These are phyloP conservation scores for Salvator merianae DNA, from an alignment of 2,113 vertebrate genomes.

Conservation along the genomic window DNA sequence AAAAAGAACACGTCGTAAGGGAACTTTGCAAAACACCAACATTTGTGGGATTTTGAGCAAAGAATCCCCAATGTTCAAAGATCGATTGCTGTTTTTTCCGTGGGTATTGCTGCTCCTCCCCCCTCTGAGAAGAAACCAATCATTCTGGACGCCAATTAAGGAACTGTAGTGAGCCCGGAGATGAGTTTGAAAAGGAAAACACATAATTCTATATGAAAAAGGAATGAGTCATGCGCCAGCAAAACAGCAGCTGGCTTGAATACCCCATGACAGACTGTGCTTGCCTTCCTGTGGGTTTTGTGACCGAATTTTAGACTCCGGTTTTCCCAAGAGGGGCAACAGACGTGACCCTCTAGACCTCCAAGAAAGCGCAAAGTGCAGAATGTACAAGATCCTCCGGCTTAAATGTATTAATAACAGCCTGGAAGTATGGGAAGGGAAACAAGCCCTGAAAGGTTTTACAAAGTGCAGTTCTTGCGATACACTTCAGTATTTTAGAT, in stretches of 20 bases:
- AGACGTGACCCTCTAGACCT: no score
- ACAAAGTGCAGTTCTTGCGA: not conserved
- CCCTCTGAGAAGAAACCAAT: not conserved
- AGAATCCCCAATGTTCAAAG: no score
- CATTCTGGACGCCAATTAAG: slow-evolving; percentile 6
- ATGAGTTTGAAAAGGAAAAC: not conserved
- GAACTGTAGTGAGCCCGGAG: not conserved
- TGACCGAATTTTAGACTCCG: not conserved
- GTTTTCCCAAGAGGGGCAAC: not conserved
- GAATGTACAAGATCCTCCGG: no score
- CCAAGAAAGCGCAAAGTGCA: not conserved
- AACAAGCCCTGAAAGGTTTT: not conserved
- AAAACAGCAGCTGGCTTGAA: not conserved
- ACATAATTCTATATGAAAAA: not conserved
- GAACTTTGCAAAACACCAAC: no score
- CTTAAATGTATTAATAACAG: not conserved
- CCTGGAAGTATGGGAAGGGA: not conserved
- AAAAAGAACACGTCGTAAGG: no score
- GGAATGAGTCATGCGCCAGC: not conserved
- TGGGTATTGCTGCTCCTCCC: no score
- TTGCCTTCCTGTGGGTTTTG: not conserved
- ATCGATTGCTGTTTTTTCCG: no score
- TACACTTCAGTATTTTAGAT: not conserved
- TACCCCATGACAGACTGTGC: not conserved
- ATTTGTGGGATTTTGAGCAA: no score